These are phyloP conservation scores for Drosophila niveifrons DNA, from an alignment of 2,888 invertebrate species.

Conservation along the genomic window DNA sequence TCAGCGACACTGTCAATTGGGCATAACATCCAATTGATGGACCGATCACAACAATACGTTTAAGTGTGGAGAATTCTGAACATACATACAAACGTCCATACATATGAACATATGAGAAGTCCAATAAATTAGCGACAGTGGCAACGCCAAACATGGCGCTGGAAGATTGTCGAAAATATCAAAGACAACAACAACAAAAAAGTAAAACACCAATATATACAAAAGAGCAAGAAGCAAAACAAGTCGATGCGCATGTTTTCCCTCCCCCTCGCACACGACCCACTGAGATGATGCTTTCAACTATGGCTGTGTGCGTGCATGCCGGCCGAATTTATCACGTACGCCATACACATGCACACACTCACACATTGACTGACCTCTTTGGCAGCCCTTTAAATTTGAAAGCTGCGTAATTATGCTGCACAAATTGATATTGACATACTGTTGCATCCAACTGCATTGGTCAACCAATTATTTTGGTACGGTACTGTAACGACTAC, in stretches of 20 bases:
- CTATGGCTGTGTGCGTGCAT: slow-evolving; percentile 56
- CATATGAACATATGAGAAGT: background rate
- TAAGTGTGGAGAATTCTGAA: slow-evolving; percentile 10
- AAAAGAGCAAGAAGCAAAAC: slow-evolving; percentile 44
- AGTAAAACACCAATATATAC: slow-evolving; percentile 22
- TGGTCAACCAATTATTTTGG: background rate
- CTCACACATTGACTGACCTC: slow-evolving; percentile 20
- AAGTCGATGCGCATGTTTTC: slow-evolving; percentile 61
- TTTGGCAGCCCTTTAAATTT: slow-evolving; percentile 30
- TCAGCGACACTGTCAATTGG: slow-evolving; percentile 12
- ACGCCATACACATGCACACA: slow-evolving; percentile 46
- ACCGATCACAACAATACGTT: slow-evolving; percentile 19
- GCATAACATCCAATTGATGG: slow-evolving; percentile 24
- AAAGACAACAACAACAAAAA: background rate
- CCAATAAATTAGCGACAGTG: slow-evolving; percentile 39
- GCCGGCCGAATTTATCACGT: slow-evolving; percentile 70
- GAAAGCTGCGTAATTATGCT: slow-evolving; percentile 18
- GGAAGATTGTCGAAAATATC: slow-evolving; percentile 35
- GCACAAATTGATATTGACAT: slow-evolving; percentile 21
- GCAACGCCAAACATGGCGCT: slow-evolving; percentile 36
- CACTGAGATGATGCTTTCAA: slow-evolving; percentile 2
- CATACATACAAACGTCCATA: too few species aligned
- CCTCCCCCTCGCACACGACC: slow-evolving; percentile 6
- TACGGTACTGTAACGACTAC: slow-evolving; percentile 12
- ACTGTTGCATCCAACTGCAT: slow-evolving; percentile 14